These are phyloP conservation scores for Chrysolina oricalcia DNA, from an alignment of 2,888 invertebrate species.

Conservation along the genomic window DNA sequence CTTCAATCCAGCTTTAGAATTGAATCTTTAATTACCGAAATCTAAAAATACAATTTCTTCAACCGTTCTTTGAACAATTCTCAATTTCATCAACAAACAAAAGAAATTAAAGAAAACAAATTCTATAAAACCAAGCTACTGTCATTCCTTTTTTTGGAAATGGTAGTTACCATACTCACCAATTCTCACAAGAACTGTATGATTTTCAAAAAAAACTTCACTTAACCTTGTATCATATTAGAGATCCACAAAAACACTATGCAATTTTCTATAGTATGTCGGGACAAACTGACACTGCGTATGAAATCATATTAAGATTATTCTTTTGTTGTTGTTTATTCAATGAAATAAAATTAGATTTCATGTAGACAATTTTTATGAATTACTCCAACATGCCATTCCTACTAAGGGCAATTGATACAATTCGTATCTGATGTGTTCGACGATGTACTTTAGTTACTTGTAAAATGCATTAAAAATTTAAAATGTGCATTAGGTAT, in stretches of 20 bases:
- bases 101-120: too few relatives aligned
- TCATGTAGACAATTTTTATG: constrained; percentile 19
- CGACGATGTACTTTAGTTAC: too few relatives aligned
- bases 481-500: too few relatives aligned
- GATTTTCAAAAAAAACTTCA: constrained; percentile 23
- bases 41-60: too few relatives aligned
- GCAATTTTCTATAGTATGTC: constrained; percentile 31
- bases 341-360: constrained; percentile 35
- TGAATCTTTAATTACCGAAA: too few relatives aligned
- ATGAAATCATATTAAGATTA: constrained; percentile 37
- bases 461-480: too few relatives aligned
- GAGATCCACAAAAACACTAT: constrained; percentile 32
- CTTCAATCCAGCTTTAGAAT: too few relatives aligned
- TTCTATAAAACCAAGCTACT: too few relatives aligned
- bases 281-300: constrained; percentile 36
- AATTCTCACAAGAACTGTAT: constrained; percentile 10
- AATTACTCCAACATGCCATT: constrained; percentile 19
- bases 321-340: constrained; percentile 42
- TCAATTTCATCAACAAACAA: too few relatives aligned
- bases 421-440: neutral
- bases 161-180: neutral
- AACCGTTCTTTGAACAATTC: too few relatives aligned
- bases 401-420: neutral
- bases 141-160: neutral
- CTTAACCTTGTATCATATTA: constrained; percentile 46